Base-by-base conservation (phyloP, 2,797 vertebrate genomes). In the Macropus fuliginosus region DNA sequence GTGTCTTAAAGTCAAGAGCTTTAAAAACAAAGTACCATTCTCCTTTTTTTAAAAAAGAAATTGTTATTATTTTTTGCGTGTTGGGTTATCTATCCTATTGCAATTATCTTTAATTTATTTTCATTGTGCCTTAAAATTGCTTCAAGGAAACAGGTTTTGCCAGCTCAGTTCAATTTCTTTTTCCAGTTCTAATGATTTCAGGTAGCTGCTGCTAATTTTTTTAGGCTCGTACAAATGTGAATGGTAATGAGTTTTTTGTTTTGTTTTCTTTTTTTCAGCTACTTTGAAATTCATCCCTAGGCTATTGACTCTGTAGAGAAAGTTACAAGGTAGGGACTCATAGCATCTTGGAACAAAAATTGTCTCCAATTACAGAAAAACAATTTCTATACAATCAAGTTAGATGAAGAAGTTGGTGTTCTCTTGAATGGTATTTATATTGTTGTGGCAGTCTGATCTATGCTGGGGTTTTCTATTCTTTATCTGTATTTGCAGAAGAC, bases 281-380 rank as follows among this genome's bases (percentile, higher is more conserved):
- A 97, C 98, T 94, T 96, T 97, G 96, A 97, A 98, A 98, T 97
- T 94, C 97, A 97, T 94, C 50, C 66, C 96, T 93, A 81, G 93
- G 95, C 98, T 97, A 96, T 98, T 96, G 98, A 90, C 91, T 97
- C 92, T 94, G 34, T 91, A 95, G 98, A 97, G 95, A 96, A 97
- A 97, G 96, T 97, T 98, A 54, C 57, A 46, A 90, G 28, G 90
- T 92, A 92, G 93, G 98, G 97, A 56, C 91, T 93, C 0, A 0
- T 55, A 94, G 74, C 56, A 55, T 56, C 54, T 95, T 97, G 55
- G 92, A 97, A 96, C n/a, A 97, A 95, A 98, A 98, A 95, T 74
- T 74, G 50, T 92, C 96, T 91, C 97, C 3, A 74, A 96, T 74
- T 97, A 52, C 91, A 92, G 34, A 66, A 66, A 89, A 92, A 95